Evolutionary conservation across 2,113 vertebrate genomes (phyloP).

Genomic region (Euleptes europaea): DNA sequence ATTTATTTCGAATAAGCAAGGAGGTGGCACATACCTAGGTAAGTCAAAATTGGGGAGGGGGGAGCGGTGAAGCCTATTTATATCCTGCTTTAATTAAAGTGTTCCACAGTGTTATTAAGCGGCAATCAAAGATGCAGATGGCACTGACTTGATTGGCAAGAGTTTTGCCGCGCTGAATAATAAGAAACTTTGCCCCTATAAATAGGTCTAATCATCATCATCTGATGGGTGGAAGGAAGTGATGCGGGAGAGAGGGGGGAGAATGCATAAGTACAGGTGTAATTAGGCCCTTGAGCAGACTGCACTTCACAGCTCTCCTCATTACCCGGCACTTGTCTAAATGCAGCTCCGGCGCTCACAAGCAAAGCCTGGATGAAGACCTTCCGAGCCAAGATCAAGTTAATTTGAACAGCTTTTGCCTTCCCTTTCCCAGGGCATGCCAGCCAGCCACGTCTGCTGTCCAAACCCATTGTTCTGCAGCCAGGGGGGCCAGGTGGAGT

Average conservation of each 20-base stretch:
- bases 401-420: slow-evolving; percentile 32
- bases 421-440: not conserved
- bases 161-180: slow-evolving; percentile 68
- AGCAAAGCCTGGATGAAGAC: slow-evolving; percentile 20
- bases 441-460: not conserved
- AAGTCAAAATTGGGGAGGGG: slow-evolving; percentile 60
- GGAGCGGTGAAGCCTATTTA: slow-evolving; percentile 72
- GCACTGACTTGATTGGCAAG: slow-evolving; percentile 78
- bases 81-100: slow-evolving; percentile 77
- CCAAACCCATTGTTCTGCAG: not conserved
- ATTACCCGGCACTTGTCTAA: slow-evolving; percentile 28
- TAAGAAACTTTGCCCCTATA: slow-evolving; percentile 75
- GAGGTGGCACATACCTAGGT: slow-evolving; percentile 39
- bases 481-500: not conserved
- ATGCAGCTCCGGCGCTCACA: slow-evolving; percentile 14
- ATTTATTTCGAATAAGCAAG: slow-evolving; percentile 20
- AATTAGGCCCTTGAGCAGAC: slow-evolving; percentile 62
- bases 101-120: slow-evolving; percentile 76
- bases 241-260: slow-evolving; percentile 35
- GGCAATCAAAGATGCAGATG: slow-evolving; percentile 78
- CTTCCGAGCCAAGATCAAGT: slow-evolving; percentile 17
- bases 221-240: slow-evolving; percentile 54
- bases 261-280: slow-evolving; percentile 59
- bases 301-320: slow-evolving; percentile 43
- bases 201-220: slow-evolving; percentile 77